Conservation (phyloP, 2,888 invertebrate genomes). For the Cristatella mucedo region DNA sequence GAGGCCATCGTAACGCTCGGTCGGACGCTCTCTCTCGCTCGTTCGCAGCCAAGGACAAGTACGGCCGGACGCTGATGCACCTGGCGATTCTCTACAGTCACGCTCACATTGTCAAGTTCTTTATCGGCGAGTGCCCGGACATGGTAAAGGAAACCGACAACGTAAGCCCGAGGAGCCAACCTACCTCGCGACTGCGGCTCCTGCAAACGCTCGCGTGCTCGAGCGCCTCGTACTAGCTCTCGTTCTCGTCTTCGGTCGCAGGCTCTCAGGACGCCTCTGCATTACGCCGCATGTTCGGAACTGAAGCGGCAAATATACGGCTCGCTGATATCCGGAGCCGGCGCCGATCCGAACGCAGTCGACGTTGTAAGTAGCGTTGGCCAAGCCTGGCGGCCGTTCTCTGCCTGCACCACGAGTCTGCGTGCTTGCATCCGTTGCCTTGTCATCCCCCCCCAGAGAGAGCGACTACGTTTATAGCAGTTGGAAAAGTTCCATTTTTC, state of each 20-base stretch:
- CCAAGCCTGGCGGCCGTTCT: too few species aligned
- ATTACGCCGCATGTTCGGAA: constrained; percentile 26
- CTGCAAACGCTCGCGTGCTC: too few species aligned
- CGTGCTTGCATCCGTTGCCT: too few species aligned
- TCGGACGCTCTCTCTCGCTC: neutral
- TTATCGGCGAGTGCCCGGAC: constrained; percentile 21
- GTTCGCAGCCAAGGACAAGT: constrained; percentile 20
- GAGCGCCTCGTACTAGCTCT: too few species aligned
- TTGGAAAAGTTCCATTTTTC: too few species aligned
- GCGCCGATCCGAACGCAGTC: constrained; percentile 18
- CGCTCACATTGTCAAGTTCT: constrained; percentile 18
- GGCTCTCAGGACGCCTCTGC: constrained; percentile 25
- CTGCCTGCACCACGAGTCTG: too few species aligned
- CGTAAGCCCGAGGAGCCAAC: constrained; percentile 16
- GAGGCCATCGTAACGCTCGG: too few species aligned
- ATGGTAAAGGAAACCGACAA: constrained; percentile 25
- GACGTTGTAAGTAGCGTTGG: constrained; percentile 30
- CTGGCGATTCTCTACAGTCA: constrained; percentile 24
- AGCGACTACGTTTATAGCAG: too few species aligned
- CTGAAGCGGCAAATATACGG: constrained; percentile 17
- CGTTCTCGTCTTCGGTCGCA: too few species aligned
- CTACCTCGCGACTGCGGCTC: neutral
- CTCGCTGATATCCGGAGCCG: constrained; percentile 19
- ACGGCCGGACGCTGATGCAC: constrained; percentile 29
- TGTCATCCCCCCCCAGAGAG: too few species aligned